These are phyloP conservation scores for Anthophora plumipes DNA, from an alignment of 2,888 invertebrate species.

Conservation along the genomic window DNA sequence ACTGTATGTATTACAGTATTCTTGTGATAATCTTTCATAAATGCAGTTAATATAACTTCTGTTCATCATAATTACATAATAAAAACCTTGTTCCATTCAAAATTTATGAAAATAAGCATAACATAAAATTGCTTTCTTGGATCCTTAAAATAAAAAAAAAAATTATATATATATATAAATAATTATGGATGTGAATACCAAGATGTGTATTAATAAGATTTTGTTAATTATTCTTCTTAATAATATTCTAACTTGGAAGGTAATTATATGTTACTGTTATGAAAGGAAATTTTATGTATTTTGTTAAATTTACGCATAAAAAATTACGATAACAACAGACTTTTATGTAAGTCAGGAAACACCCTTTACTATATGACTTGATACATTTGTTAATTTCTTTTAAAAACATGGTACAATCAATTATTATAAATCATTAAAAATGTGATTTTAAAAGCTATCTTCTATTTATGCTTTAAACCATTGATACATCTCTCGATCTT, in stretches of 20 bases:
- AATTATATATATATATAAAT: not conserved
- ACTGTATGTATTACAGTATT: not conserved
- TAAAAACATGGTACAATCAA: slow-evolving; percentile 39
- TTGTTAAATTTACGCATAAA: slow-evolving; percentile 17
- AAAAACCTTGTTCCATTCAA: slow-evolving; percentile 21
- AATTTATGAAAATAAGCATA: slow-evolving; percentile 10
- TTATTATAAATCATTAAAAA: slow-evolving; percentile 38
- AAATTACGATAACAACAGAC: slow-evolving; percentile 26
- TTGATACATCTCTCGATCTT: slow-evolving; percentile 35
- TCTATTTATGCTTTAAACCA: slow-evolving; percentile 34
- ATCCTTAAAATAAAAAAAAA: not conserved
- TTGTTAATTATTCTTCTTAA: slow-evolving; percentile 8
- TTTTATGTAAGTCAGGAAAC: slow-evolving; percentile 22
- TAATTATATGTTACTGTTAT: slow-evolving; percentile 2
- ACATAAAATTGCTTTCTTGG: not conserved
- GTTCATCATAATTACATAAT: slow-evolving; percentile 14
- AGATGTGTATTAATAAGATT: slow-evolving; percentile 24
- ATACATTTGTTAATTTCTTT: slow-evolving; percentile 41
- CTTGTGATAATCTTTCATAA: slow-evolving; percentile 24
- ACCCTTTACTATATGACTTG: slow-evolving; percentile 35
- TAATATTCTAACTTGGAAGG: slow-evolving; percentile 18
- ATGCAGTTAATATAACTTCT: slow-evolving; percentile 21
- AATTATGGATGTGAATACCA: slow-evolving; percentile 6
- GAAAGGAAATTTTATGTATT: slow-evolving; percentile 29
- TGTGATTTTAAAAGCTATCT: slow-evolving; percentile 43